A percentile compares a stretch with the other conserved stretches of the same genome.
Conservation (phyloP, 2,888 invertebrate genomes). For the Incurvaria masculella region DNA sequence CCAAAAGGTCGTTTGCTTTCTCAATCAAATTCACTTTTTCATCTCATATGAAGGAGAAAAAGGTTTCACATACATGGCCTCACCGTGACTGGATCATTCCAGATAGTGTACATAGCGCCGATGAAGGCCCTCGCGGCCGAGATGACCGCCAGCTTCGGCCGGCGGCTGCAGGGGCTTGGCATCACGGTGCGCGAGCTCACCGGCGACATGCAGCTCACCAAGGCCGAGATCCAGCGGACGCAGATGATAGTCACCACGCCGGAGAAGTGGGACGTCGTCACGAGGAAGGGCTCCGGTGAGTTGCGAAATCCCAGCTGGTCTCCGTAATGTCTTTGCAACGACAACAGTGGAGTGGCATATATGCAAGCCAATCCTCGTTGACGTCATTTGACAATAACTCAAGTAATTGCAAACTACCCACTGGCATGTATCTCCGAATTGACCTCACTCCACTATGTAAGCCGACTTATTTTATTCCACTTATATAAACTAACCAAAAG, state of each 20-base stretch:
- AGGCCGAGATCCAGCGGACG: conserved; percentile 89
- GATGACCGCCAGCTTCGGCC: conserved; percentile 94
- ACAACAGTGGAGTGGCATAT: too few relatives aligned
- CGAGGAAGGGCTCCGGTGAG: conserved; percentile 83
- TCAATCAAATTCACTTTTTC: conserved; percentile 2
- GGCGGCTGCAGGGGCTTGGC: conserved; percentile 69
- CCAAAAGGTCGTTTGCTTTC: too few relatives aligned
- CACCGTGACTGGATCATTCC: too few relatives aligned
- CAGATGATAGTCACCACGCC: conserved; percentile 99
- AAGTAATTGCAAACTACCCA: too few relatives aligned
- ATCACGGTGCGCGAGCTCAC: conserved; percentile 90
- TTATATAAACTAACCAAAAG: too few relatives aligned
- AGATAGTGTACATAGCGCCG: conserved; percentile 98
- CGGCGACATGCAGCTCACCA: conserved; percentile 97
- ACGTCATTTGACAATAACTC: too few relatives aligned
- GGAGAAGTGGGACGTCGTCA: conserved; percentile 99
- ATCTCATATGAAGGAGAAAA: background rate
- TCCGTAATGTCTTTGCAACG: too few relatives aligned
- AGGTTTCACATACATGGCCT: background rate
- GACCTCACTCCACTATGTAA: too few relatives aligned
- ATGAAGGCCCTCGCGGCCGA: conserved; percentile 99
- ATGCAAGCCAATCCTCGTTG: too few relatives aligned
- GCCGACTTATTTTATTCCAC: too few relatives aligned
- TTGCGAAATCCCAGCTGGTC: too few relatives aligned
- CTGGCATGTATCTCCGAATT: too few relatives aligned